These are phyloP conservation scores for Penaeus vannamei DNA, from an alignment of 1,140 invertebrate genomes.

Conservation along the genomic window DNA sequence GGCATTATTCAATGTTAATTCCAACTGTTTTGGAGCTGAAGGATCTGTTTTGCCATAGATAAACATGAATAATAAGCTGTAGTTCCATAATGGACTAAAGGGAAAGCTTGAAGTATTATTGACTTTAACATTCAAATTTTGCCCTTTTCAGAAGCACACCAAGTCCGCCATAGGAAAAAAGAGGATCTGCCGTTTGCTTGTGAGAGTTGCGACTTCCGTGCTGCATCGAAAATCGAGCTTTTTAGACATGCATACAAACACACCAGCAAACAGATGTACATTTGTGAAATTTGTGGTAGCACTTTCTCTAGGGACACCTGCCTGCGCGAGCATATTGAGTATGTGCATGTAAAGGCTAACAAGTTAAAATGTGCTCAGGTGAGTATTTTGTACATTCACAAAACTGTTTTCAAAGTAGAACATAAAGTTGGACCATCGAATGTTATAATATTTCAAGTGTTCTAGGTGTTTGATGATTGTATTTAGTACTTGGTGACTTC, in stretches of 20 bases:
- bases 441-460: too few species aligned
- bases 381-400: not conserved
- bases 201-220: slow-evolving; percentile 38
- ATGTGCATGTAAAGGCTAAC: slow-evolving; percentile 32
- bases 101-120: too few species aligned
- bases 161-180: slow-evolving; percentile 48
- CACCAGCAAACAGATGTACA: slow-evolving; percentile 38
- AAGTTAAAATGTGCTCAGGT: slow-evolving; percentile 38
- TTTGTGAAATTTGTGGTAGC: slow-evolving; percentile 54
- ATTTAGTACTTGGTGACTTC: too few species aligned
- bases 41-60: too few species aligned
- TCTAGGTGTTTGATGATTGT: too few species aligned
- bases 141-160: slow-evolving; percentile 38
- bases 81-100: too few species aligned
- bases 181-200: slow-evolving; percentile 46
- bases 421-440: too few species aligned
- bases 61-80: too few species aligned
- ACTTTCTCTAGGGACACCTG: slow-evolving; percentile 48
- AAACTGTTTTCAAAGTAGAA: too few species aligned
- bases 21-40: too few species aligned
- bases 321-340: slow-evolving; percentile 44
- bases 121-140: not conserved
- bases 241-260: slow-evolving; percentile 53
- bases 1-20: too few species aligned
- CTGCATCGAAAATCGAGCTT: slow-evolving; percentile 51